These are phyloP conservation scores for Lymantria dispar DNA, from an alignment of 2,888 invertebrate genomes.

Conservation along the genomic window DNA sequence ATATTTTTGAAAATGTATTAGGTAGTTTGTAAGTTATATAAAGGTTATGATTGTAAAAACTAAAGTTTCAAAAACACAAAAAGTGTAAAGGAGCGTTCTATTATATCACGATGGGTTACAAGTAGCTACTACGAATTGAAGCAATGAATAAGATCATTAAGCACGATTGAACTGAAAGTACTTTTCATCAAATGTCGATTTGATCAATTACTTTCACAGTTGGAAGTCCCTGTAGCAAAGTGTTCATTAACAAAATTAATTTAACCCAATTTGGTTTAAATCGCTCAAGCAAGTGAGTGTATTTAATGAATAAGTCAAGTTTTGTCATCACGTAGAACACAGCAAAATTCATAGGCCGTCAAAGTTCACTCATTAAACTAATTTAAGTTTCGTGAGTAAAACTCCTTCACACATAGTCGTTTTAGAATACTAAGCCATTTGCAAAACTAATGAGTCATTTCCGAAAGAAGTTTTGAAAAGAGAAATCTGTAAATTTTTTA, in stretches of 20 bases:
- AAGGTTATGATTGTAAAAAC: too few species aligned
- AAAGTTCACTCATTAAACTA: conserved; percentile 27
- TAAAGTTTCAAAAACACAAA: too few species aligned
- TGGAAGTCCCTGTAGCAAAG: neutral
- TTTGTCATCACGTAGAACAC: neutral
- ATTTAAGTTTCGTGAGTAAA: conserved; percentile 17
- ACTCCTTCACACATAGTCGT: conserved; percentile 2
- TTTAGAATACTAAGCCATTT: too few species aligned
- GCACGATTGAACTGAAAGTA: neutral
- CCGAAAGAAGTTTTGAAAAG: too few species aligned
- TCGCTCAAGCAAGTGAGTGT: conserved; percentile 1
- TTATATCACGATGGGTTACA: too few species aligned
- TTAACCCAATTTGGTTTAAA: conserved; percentile 1
- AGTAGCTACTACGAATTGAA: too few species aligned
- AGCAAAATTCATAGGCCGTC: conserved; percentile 15
- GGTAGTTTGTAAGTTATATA: too few species aligned
- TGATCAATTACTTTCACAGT: neutral
- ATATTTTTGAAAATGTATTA: too few species aligned
- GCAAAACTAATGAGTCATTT: too few species aligned
- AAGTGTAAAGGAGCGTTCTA: too few species aligned
- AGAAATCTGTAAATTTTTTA: too few species aligned
- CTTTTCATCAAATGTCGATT: neutral
- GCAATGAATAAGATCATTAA: too few species aligned
- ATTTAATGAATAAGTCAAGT: neutral
- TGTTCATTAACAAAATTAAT: neutral